These are phyloP conservation scores for Drosophila prostipennis DNA, from an alignment of 2,888 invertebrate genomes.

Conservation along the genomic window DNA sequence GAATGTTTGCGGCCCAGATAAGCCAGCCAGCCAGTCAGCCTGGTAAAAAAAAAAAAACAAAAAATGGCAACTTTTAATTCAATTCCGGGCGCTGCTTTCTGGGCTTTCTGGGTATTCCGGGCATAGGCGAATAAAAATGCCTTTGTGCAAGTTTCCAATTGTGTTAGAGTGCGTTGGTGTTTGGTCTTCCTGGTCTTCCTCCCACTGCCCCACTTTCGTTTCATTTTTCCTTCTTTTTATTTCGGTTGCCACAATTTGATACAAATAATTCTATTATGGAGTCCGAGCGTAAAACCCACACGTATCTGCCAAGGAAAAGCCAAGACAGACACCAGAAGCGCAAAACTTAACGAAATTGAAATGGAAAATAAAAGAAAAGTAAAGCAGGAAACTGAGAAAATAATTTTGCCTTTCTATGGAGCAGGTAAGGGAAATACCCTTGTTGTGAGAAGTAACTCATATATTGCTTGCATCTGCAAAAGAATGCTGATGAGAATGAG, in stretches of 20 bases:
- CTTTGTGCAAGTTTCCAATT: slow-evolving; percentile 68
- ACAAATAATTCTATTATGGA: slow-evolving; percentile 76
- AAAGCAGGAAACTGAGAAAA: not conserved
- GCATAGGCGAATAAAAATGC: slow-evolving; percentile 55
- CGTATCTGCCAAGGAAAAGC: slow-evolving; percentile 33
- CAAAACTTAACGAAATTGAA: slow-evolving; percentile 58
- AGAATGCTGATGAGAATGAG: no score
- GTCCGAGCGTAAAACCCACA: slow-evolving; percentile 53
- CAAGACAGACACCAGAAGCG: slow-evolving; percentile 31
- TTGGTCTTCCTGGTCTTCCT: slow-evolving; percentile 10
- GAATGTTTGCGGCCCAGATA: slow-evolving; percentile 62
- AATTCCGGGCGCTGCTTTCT: slow-evolving; percentile 57
- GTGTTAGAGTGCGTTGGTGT: slow-evolving; percentile 49
- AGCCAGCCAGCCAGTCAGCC: slow-evolving; percentile 26
- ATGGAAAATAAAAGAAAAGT: slow-evolving; percentile 43
- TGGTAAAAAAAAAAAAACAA: not conserved
- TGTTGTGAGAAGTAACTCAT: not conserved
- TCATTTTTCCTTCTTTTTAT: slow-evolving; percentile 13
- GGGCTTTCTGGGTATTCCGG: slow-evolving; percentile 34
- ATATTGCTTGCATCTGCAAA: not conserved
- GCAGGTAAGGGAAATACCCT: not conserved
- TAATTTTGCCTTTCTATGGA: not conserved
- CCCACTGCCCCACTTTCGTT: slow-evolving; percentile 54
- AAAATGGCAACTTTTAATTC: slow-evolving; percentile 68
- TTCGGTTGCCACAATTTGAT: slow-evolving; percentile 75